phyloP scores from a whole-genome alignment of 2,888 invertebrate species.

The Seira ritae region DNA sequence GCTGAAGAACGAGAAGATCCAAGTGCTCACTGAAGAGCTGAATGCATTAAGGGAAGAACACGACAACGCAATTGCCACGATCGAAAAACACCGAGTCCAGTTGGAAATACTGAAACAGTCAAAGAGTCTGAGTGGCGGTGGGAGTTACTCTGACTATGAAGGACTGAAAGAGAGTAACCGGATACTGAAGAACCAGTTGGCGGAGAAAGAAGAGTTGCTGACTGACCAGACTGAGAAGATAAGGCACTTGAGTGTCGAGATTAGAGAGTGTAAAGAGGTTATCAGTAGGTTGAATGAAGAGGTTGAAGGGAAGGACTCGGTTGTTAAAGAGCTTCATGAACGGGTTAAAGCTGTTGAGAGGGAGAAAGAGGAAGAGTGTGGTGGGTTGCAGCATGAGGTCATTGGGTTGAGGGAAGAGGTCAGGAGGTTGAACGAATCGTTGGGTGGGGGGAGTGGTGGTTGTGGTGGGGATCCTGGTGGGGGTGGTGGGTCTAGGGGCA shows the following conservation, averaged over 20 bases:
- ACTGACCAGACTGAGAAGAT: slow-evolving; percentile 22
- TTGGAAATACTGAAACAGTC: slow-evolving; percentile 27
- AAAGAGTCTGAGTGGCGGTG: slow-evolving; percentile 2
- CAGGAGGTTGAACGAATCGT: neutral
- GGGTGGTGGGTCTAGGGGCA: slow-evolving; percentile 51
- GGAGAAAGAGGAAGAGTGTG: slow-evolving; percentile 50
- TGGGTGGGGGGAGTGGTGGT: slow-evolving; percentile 8
- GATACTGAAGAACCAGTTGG: slow-evolving; percentile 23
- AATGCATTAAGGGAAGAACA: neutral
- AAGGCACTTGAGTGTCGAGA: neutral
- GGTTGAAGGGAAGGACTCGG: slow-evolving; percentile 40
- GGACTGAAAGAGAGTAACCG: slow-evolving; percentile 36
- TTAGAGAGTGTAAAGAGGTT: neutral
- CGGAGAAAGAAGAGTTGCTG: slow-evolving; percentile 40
- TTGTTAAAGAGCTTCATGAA: slow-evolving; percentile 17
- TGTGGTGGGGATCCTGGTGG: slow-evolving; percentile 6
- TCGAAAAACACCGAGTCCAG: slow-evolving; percentile 38
- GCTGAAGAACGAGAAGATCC: slow-evolving; percentile 41
- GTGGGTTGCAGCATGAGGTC: slow-evolving; percentile 43
- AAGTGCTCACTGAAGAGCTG: slow-evolving; percentile 24
- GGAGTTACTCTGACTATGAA: slow-evolving; percentile 41
- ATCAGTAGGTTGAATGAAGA: slow-evolving; percentile 1
- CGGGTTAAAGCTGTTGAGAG: slow-evolving; percentile 41
- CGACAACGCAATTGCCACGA: neutral
- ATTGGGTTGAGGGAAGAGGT: slow-evolving; percentile 39